Evolutionary conservation across 2,113 vertebrate species (phyloP), one percentile per base, ranked within the genome.

Genomic region (Parus major): DNA sequence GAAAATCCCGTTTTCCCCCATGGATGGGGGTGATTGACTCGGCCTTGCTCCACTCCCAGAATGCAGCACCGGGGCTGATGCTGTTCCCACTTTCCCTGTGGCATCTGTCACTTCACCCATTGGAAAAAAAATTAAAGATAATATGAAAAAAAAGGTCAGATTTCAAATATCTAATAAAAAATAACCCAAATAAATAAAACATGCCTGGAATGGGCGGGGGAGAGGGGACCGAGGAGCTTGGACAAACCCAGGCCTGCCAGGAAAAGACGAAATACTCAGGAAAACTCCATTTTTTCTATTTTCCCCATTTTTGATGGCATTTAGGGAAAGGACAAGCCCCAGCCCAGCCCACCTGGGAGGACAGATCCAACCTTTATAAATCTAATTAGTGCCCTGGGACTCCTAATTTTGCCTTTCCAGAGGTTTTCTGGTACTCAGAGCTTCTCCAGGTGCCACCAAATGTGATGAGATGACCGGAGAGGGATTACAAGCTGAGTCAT

Each of bases 11-110:
- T 27, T 57, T 60, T 31, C 10, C 71, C 55, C 42, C 17, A 0
- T 0, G 42, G 57, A 11, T 8, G 15, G 42, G 13, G 66, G 12
- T 5, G 21, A 47, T 0, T 8, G 52, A 39, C n/a, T 21, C 0
- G 31, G 11, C 24, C 63, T 21, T 3, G 36, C 52, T 33, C n/a
- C 0, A 1, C 52, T 66, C 42, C n/a, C 0, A 1, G 61, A 71
- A 52, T 2, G 65, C 25, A 7, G 78, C 0, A 1, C 15, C 0
- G 1, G 36, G 57, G 36, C 1, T 9, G 69, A 77, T 46, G 85
- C 56, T 78, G 56, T 29, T 83, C 84, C 55, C 5, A 5, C 81
- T 95, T 55, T 63, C 91, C 77, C 92, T 82, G 72, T 2, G 23
- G 80, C 90, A 55, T 57, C 88, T n/a, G 25, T 70, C 12, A 7